Evolutionary conservation across 2,113 vertebrate genomes (phyloP), one percentile per base, ranked within the genome.

Genomic region (Passerina amoena): DNA sequence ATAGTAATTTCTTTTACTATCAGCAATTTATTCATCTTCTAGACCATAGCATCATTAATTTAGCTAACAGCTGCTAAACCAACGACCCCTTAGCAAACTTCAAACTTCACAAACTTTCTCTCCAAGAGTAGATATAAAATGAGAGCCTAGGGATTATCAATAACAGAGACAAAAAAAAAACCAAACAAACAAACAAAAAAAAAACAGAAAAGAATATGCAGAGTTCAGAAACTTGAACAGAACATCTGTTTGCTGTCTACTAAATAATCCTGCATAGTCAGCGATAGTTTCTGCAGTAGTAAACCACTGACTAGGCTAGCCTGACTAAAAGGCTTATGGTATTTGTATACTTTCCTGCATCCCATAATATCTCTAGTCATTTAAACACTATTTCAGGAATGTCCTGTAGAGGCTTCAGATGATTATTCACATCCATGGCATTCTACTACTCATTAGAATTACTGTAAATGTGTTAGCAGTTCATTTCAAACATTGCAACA

Each of bases 321-420:
- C 68, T 59, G 53, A 84, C 89, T 92, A 65, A 79, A 93, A 95
- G 37, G 47, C 89, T 90, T 33, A 56, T 48, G 30, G 47, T 12
- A 47, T 93, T 86, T 53, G 56, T 78, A 76, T 91, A 85, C 78
- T 92, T 63, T 17, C 85, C 90, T 79, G 70, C 90, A 89, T 95
- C 88, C 88, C 57, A 20, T 91, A 76, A 88, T 86, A 93, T 79
- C 91, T 94, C 38, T 57, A 77, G 94, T 96, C 80, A 97, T 96
- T 94, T 97, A 96, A 98, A 97, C 94, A 96, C 92, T 93, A 97
- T 97, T 95, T 96, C 91, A 97, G 96, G 96, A 98, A 97, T 97
- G 97, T 96, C 94, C 91, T 87, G 81, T 73, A 96, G 90, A 85
- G 70, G 63, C 82, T 96, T 88, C 72, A 20, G 66, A 86, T 91